Evolutionary conservation across 2,113 vertebrate genomes (phyloP).

Genomic region (Phrynosoma platyrhinos): DNA sequence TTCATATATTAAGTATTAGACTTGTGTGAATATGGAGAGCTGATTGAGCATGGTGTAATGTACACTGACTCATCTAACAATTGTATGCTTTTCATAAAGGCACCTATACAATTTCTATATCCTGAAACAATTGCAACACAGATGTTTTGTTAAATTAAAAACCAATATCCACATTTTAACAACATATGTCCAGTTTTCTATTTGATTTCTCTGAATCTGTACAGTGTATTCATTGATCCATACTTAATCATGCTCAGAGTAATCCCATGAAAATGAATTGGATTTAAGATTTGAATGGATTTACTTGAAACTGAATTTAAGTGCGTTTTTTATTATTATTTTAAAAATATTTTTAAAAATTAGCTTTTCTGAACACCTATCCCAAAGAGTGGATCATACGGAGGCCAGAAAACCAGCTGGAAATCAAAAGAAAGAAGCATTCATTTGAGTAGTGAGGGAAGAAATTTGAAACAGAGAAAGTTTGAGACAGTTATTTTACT

Average conservation of each 20-base stretch:
- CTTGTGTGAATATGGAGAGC: background rate
- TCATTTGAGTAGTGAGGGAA: background rate
- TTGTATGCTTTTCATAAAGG: background rate
- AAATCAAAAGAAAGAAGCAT: background rate
- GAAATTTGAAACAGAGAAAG: background rate
- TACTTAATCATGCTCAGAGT: background rate
- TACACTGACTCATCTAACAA: conserved; percentile 1
- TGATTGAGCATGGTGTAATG: background rate
- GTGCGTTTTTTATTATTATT: too few species aligned
- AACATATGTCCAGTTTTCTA: background rate
- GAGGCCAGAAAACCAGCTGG: background rate
- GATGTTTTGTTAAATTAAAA: background rate
- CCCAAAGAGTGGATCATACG: background rate
- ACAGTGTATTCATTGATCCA: background rate
- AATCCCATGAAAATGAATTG: background rate
- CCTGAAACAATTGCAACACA: background rate
- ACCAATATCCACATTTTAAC: background rate
- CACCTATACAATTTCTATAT: background rate
- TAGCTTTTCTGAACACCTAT: too few species aligned
- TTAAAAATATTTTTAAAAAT: too few species aligned
- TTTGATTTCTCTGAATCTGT: background rate
- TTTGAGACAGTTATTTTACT: too few species aligned
- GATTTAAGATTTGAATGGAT: background rate
- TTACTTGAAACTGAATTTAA: background rate
- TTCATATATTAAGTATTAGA: background rate